Evolutionary conservation across 2,888 invertebrate species (phyloP).

Genomic region (Cryptosula pallasiana): DNA sequence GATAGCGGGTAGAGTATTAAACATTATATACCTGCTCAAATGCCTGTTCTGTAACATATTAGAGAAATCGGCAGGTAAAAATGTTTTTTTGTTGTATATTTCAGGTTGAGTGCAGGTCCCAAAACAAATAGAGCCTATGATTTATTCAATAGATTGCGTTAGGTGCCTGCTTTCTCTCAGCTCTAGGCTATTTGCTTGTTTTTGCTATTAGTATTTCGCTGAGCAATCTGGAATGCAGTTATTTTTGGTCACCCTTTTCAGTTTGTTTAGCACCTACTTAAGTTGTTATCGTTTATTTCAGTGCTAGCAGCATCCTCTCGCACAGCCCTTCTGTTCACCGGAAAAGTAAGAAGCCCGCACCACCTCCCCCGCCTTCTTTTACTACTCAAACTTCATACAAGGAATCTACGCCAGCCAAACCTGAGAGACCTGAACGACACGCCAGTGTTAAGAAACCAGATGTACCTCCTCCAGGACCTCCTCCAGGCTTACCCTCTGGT

Average conservation of each 20-base stretch:
- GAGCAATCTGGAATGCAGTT: no score
- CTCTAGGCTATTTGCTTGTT: neutral
- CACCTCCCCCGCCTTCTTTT: conserved; percentile 2
- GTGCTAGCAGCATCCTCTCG: neutral
- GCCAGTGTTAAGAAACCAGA: neutral
- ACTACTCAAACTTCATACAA: neutral
- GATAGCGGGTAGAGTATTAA: conserved; percentile 16
- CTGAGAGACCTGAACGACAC: neutral
- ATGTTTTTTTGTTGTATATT: no score
- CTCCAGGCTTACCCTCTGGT: neutral
- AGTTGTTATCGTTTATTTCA: neutral
- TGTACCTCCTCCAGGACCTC: conserved; percentile 13
- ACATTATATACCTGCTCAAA: no score
- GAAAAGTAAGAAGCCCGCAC: conserved; percentile 8
- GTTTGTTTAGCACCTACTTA: neutral
- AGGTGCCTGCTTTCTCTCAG: neutral
- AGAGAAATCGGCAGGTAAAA: no score
- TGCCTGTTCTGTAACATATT: no score
- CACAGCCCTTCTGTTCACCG: neutral
- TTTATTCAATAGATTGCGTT: neutral
- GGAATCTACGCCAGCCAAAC: neutral
- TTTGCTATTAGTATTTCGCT: neutral
- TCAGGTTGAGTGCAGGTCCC: no score
- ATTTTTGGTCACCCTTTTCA: no score
- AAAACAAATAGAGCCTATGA: no score